Base-by-base conservation (phyloP, 2,888 invertebrate genomes). In the Craniophora ligustri region DNA sequence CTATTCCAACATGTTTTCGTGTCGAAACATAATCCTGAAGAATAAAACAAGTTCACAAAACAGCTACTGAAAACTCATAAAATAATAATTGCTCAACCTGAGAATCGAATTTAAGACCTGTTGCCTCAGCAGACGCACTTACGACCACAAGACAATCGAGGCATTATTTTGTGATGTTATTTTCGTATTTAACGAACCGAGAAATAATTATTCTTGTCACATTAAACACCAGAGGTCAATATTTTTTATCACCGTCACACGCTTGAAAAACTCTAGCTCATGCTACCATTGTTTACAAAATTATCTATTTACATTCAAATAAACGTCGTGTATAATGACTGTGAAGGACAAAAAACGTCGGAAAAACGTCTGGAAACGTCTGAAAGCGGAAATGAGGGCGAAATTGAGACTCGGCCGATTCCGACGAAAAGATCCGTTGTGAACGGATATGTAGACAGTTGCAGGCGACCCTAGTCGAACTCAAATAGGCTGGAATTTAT, bases 311-410 rank as follows among this genome's bases (percentile, higher is more conserved):
- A 67, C 62, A 59, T 55, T 42, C 13, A 58, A 64, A 75, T 67
- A 58, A 61, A 63, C 48, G 40, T 41, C 40, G 31, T 44, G 45
- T 46, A 59, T 55, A 57, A 74, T 61, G 46, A 51, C 42, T 61
- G 35, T 50, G 45, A 60, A 48, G 34, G 56, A 59, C 36, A 59
- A 61, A 66, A 32, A 71, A 69, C 28, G 54, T 45, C 54, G 31
- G 42, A 65, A 65, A 63, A 70, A 56, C 11, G 53, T 48, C 57
- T 56, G 59, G 60, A 63, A 70, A 56, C 11, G 53, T 48, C 57
- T 56, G 59, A 64, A 63, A 69, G 45, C 54, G 79, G 81, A 81
- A 81, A 78, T 76, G 78, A 78, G 72, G 57, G 59, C 67, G 66
- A 75, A 76, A 80, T 81, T 75, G 82, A 76, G 81, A 75, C 67